Evolutionary conservation across 37 sponge, comb jelly and placozoan species (phyloP).

Genomic region (Tethya wilhelma): DNA sequence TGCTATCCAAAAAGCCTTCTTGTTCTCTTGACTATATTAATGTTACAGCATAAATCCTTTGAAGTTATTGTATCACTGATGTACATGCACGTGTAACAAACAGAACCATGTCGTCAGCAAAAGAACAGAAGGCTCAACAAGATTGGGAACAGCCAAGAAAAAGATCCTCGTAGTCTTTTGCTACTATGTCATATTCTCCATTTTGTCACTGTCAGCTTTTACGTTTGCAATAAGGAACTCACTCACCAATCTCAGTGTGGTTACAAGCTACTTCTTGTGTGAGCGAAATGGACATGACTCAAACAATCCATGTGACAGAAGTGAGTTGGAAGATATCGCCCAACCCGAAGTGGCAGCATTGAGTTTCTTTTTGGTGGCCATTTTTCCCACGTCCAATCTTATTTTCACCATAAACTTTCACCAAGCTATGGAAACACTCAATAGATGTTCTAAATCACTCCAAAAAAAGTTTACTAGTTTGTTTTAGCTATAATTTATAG

Average conservation of each 20-base stretch:
- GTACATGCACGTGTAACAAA: no score
- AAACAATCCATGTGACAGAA: slow-evolving; percentile 5
- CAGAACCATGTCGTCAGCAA: no score
- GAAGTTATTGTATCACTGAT: no score
- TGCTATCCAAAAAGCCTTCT: background rate
- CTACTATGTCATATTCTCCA: background rate
- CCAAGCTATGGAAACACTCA: no score
- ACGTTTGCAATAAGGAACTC: background rate
- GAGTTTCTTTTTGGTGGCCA: background rate
- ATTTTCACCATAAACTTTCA: slow-evolving; percentile 23
- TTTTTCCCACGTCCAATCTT: slow-evolving; percentile 28
- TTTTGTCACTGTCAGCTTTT: background rate
- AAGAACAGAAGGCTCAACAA: no score
- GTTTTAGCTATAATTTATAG: no score
- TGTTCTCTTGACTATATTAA: no score
- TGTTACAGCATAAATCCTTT: no score
- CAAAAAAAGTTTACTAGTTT: no score
- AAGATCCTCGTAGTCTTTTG: slow-evolving; percentile 6
- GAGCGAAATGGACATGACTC: background rate
- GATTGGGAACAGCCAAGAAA: slow-evolving; percentile 24
- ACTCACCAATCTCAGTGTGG: background rate
- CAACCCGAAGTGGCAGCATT: background rate
- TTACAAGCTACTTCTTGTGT: slow-evolving; percentile 12
- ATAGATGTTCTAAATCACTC: no score
- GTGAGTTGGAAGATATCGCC: background rate